Evolutionary conservation across 2,888 invertebrate genomes (phyloP).

Genomic region (Mythimna impura): DNA sequence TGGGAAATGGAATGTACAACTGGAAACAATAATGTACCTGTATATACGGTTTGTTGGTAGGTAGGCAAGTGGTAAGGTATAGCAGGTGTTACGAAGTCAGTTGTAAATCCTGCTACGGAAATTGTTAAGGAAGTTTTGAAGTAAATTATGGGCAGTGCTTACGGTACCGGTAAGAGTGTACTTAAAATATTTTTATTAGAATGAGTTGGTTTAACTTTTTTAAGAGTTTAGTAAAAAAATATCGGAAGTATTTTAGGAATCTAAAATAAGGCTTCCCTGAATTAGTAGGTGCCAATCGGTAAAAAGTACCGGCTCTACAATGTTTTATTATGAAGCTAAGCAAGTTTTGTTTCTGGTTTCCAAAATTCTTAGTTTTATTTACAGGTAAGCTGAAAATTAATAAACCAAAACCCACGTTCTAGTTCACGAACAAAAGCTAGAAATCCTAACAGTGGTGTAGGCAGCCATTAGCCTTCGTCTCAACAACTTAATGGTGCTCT

Average conservation of each 20-base stretch:
- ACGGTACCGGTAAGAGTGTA: not conserved
- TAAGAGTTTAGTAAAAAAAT: too few relatives aligned
- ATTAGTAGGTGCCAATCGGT: too few relatives aligned
- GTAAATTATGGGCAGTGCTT: conserved; percentile 37
- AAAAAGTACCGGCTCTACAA: not conserved
- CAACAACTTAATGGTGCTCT: conserved; percentile 84
- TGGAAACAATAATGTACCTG: conserved; percentile 71
- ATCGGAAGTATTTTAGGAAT: not conserved
- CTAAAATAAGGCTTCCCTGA: not conserved
- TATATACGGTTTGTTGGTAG: conserved; percentile 18
- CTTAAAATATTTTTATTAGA: not conserved
- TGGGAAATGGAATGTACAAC: conserved; percentile 90
- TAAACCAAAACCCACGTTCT: conserved; percentile 43
- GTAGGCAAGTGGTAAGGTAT: not conserved
- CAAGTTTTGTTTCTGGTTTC: not conserved
- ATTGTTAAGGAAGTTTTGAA: conserved; percentile 34
- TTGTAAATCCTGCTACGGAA: conserved; percentile 39
- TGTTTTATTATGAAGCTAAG: not conserved
- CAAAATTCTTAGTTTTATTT: conserved; percentile 3
- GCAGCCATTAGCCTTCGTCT: conserved; percentile 85
- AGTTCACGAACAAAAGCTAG: conserved; percentile 64
- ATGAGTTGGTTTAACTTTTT: not conserved
- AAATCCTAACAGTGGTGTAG: conserved; percentile 69
- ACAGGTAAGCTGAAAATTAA: conserved; percentile 30
- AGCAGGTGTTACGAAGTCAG: conserved; percentile 45